Conservation (phyloP, 2,888 invertebrate genomes). For the Acanthosepion lycidas region DNA sequence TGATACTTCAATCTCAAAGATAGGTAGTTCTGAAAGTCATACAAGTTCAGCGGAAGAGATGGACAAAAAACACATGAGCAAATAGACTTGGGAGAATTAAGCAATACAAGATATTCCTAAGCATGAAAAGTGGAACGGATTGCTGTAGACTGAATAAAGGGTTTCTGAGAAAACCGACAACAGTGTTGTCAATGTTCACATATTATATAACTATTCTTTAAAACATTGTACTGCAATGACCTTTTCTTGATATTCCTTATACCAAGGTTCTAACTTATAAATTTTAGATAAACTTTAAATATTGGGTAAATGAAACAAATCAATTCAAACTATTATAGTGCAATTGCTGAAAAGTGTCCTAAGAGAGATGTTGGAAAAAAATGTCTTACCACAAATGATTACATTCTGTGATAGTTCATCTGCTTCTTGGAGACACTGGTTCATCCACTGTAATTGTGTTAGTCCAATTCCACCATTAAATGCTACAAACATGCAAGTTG, state of each 20-base stretch:
- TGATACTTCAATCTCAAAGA: too few relatives aligned
- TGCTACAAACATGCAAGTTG: constrained; percentile 66
- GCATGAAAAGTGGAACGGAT: too few relatives aligned
- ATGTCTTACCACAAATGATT: constrained; percentile 70
- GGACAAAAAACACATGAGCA: too few relatives aligned
- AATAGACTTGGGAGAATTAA: too few relatives aligned
- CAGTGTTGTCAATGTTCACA: too few relatives aligned
- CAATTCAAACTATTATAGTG: not conserved
- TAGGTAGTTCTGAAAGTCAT: too few relatives aligned
- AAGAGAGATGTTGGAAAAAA: not conserved
- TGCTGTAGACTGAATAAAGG: too few relatives aligned
- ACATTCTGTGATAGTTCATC: constrained; percentile 68
- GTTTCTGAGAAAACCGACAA: too few relatives aligned
- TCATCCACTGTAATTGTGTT: constrained; percentile 73
- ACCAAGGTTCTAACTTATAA: not conserved
- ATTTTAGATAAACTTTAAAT: not conserved
- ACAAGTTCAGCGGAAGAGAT: too few relatives aligned
- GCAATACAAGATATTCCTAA: too few relatives aligned
- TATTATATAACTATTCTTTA: too few relatives aligned
- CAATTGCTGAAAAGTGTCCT: not conserved
- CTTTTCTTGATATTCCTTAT: not conserved
- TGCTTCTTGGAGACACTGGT: constrained; percentile 65
- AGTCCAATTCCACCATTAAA: constrained; percentile 73
- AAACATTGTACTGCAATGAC: too few relatives aligned
- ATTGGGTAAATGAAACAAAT: not conserved